These are phyloP conservation scores for Serilophus lunatus DNA, from an alignment of 2,113 vertebrate species.

Conservation along the genomic window DNA sequence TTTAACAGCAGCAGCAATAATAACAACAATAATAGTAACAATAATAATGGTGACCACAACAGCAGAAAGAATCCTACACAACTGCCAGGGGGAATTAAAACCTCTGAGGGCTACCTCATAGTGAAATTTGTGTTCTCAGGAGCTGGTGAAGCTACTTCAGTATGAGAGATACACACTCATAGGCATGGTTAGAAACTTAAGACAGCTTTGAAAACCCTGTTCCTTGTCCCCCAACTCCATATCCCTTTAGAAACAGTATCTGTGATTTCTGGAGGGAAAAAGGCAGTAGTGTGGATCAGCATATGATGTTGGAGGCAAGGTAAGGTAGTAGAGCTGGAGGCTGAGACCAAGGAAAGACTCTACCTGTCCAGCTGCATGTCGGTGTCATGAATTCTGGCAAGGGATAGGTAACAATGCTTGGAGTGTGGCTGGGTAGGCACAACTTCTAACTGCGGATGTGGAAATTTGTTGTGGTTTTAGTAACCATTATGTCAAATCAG, in stretches of 20 bases:
- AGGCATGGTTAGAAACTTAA: neutral
- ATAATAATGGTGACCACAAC: neutral
- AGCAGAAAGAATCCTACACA: neutral
- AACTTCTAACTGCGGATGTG: neutral
- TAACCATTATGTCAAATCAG: neutral
- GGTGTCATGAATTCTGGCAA: neutral
- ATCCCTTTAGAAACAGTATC: neutral
- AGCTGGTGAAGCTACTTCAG: neutral
- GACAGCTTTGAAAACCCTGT: neutral
- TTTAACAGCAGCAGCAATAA: no score
- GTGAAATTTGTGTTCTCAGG: neutral
- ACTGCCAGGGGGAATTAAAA: neutral
- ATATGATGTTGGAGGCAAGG: neutral
- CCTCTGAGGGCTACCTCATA: accelerated
- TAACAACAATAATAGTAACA: neutral
- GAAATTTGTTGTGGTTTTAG: neutral
- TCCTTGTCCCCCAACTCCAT: accelerated
- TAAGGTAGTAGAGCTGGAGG: neutral
- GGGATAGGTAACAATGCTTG: neutral
- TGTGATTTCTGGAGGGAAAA: neutral
- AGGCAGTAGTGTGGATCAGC: neutral
- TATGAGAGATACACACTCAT: neutral
- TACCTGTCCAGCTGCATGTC: neutral
- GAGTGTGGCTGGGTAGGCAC: neutral
- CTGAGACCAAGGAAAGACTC: neutral